Percentiles rank a stretch among this genome's conserved stretches.
Conservation (phyloP, 2,113 vertebrate genomes). For the Eidolon helvum region DNA sequence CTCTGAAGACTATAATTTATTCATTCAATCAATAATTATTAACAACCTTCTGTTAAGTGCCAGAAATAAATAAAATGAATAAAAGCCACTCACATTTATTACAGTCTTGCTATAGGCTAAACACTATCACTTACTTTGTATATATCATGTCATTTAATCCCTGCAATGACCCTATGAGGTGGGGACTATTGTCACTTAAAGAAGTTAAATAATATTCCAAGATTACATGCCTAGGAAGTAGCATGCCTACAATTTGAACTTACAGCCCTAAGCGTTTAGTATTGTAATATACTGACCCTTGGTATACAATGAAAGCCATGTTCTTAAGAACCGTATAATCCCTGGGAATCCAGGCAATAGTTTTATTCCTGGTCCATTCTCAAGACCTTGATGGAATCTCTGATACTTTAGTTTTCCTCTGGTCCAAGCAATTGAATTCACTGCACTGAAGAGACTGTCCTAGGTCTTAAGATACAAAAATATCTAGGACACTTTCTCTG, state of each 20-base stretch:
- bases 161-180: not conserved
- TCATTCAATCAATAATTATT: not conserved
- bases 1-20: not conserved
- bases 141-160: not conserved
- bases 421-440: not conserved
- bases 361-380: not conserved
- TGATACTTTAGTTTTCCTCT: not conserved
- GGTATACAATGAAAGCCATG: not conserved
- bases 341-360: not conserved
- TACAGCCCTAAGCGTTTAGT: not conserved
- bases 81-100: not conserved
- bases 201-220: not conserved
- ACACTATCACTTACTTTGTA: not conserved
- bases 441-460: not conserved
- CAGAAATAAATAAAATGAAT: not conserved
- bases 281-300: not conserved
- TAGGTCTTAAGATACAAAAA: not conserved
- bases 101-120: not conserved
- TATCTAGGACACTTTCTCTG: not conserved
- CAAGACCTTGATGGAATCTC: not conserved
- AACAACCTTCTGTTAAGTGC: not conserved
- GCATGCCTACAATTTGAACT: not conserved
- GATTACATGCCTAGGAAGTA: not conserved
- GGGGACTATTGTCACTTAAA: not conserved
- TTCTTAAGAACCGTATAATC: not conserved